Base-by-base conservation (phyloP, 2,888 invertebrate genomes). In the Agriopis aurantiaria region DNA sequence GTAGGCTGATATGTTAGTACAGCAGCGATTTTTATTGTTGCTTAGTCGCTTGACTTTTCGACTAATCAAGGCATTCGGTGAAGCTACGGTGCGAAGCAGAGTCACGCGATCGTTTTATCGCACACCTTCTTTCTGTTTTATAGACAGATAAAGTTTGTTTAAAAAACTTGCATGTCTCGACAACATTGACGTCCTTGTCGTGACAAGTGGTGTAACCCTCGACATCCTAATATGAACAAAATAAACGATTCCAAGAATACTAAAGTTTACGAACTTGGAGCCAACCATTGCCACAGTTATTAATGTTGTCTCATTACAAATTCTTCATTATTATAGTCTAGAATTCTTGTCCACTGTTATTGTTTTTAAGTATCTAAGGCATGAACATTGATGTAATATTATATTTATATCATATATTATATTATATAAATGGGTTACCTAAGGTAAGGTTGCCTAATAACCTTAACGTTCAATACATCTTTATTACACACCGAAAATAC, bases 101-200 rank as follows among this genome's bases (percentile, higher is more conserved):
- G 92, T 91, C 93, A 94, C 93, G 93, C 93, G 92, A 94, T 89
- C 90, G 89, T 91, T 91, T 91, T 91, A 93, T 91, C 91, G 90
- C 88, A 91, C 92, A 91, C 92, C 91, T 91, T 91, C 86, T 90
- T 91, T 90, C 86, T 86, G 88, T 91, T 92, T 92, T 92, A 91
- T 90, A 88, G 88, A 88, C 87, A 88, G 89, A 91, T 91, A 93
- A 91, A 91, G 87, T 91, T 90, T 88, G 88, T 91, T 92, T 92
- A 91, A 92, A 92, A 93, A 91, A 88, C 87, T 93, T 84, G 93
- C 93, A 92, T 92, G 93, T 89, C 89, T 89, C 84, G 82, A 85
- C 86, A 85, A 88, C 89, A 92, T 92, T 81, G 90, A 85, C 85
- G 88, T 86, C 86, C 88, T 88, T 87, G 86, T 90, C 88, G 88